phyloP scores from a whole-genome alignment of 2,113 vertebrate species.

The Actenoides hombroni region DNA sequence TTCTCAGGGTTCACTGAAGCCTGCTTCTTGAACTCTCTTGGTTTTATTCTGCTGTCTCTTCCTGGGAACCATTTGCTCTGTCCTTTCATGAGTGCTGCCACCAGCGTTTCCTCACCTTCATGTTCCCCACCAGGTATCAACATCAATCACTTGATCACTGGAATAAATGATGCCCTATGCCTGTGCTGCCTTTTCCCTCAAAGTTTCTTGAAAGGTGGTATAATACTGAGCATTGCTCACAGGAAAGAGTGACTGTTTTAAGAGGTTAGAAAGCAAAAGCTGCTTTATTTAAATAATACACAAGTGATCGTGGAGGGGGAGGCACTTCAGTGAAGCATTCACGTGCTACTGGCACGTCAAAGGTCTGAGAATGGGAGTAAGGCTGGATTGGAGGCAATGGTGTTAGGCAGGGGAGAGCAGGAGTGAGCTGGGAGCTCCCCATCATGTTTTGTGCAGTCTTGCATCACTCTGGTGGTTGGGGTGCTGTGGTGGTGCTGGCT shows the following conservation, averaged over 20 bases:
- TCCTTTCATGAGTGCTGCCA: not conserved
- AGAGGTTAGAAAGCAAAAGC: not conserved
- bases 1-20: not conserved
- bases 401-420: not conserved
- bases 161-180: not conserved
- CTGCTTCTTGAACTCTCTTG: not conserved
- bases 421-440: not conserved
- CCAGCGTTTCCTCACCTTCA: not conserved
- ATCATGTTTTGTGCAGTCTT: fast-evolving
- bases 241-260: not conserved
- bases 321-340: not conserved
- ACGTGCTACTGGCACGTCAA: not conserved
- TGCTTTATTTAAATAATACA: not conserved
- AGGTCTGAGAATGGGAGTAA: not conserved
- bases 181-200: not conserved
- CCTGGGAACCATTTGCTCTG: not conserved
- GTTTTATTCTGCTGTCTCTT: not conserved
- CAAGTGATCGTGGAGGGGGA: no score
- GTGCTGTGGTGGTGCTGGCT: not conserved
- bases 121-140: not conserved
- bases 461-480: not conserved
- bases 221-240: not conserved
- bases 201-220: not conserved
- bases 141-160: not conserved
- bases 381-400: not conserved